Conservation (phyloP, 1,140 invertebrate species). For the Venustaconcha ellipsiformis region DNA sequence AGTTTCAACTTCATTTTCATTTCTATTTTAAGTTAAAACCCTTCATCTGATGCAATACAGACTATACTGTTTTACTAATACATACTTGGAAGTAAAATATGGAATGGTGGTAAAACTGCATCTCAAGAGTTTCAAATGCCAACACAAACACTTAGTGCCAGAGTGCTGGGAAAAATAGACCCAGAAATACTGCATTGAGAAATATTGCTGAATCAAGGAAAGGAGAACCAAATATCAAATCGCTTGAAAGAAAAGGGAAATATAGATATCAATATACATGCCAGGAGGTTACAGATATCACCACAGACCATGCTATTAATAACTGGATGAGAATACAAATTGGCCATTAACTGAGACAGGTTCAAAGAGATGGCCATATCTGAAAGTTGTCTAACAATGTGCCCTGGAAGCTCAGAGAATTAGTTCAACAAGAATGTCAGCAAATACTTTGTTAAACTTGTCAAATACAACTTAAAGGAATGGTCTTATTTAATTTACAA, state of each 20-base stretch:
- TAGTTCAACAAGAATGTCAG: no score
- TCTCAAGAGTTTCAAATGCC: background rate
- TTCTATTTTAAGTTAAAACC: no score
- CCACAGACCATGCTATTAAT: background rate
- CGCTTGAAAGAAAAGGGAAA: background rate
- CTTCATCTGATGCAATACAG: no score
- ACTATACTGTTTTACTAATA: no score
- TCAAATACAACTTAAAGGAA: no score
- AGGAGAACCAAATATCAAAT: background rate
- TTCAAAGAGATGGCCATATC: background rate
- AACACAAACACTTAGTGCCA: background rate
- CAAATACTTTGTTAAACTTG: background rate
- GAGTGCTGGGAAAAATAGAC: background rate
- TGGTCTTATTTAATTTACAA: conserved; percentile 62
- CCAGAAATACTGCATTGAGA: background rate
- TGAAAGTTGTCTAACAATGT: background rate
- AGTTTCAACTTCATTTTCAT: no score
- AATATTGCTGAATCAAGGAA: background rate
- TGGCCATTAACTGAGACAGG: background rate
- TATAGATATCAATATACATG: background rate
- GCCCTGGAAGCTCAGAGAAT: background rate
- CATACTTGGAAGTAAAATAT: background rate
- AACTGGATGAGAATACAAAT: background rate
- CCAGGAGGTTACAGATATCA: background rate
- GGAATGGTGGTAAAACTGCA: background rate